phyloP scores from a whole-genome alignment of 2,113 vertebrate species.

The Romanogobio albipinnatus region DNA sequence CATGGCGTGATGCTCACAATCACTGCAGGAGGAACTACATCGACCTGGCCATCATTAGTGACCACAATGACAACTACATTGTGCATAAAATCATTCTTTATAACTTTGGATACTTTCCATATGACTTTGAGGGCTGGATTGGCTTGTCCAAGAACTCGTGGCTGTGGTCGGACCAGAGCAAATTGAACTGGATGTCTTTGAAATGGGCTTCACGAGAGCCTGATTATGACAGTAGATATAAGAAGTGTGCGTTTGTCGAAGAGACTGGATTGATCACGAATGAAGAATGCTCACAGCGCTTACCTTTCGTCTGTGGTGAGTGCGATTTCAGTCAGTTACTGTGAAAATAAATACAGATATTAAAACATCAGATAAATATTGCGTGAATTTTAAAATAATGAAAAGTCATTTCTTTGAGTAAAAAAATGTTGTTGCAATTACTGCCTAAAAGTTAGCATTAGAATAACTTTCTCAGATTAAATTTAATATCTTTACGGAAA shows the following conservation, averaged over 20 bases:
- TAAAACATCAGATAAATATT: no score
- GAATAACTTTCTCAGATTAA: no score
- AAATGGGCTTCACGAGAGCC: background rate
- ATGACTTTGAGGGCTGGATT: background rate
- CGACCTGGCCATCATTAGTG: background rate
- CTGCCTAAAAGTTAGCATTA: no score
- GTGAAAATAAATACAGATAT: no score
- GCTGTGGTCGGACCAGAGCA: slow-evolving; percentile 15
- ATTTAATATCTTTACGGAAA: no score
- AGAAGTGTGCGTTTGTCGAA: background rate
- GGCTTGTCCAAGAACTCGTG: slow-evolving; percentile 8
- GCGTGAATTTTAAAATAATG: no score
- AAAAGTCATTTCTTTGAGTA: no score
- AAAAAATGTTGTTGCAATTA: no score
- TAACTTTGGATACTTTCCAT: no score
- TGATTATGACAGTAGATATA: background rate
- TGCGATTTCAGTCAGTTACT: background rate
- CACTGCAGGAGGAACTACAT: background rate
- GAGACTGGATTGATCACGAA: background rate
- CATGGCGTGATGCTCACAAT: background rate
- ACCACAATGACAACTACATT: accelerated
- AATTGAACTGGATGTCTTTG: background rate
- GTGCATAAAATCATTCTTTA: no score
- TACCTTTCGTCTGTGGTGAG: slow-evolving; percentile 11
- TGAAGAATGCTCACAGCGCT: background rate